These are phyloP conservation scores for Trissolcus basalis DNA, from an alignment of 1,140 invertebrate genomes.

Conservation along the genomic window DNA sequence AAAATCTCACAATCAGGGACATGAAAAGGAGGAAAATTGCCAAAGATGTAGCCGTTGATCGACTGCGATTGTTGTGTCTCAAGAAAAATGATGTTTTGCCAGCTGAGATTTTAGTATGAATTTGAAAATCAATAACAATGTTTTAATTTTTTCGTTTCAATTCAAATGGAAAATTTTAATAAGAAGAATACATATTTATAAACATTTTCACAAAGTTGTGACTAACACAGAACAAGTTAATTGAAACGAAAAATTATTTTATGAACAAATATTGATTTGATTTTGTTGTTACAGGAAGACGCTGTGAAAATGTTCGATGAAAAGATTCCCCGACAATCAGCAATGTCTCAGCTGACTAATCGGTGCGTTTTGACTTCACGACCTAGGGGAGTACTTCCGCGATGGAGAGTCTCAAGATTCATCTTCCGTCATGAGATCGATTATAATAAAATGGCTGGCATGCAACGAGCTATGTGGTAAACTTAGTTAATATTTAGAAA, in stretches of 20 bases:
- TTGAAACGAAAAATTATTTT: no score
- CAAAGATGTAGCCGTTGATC: slow-evolving; percentile 82
- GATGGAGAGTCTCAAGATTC: slow-evolving; percentile 91
- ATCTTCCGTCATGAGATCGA: slow-evolving; percentile 91
- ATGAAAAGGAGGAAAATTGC: slow-evolving; percentile 85
- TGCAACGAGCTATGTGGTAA: slow-evolving; percentile 91
- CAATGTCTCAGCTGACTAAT: slow-evolving; percentile 79
- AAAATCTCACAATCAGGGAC: slow-evolving; percentile 78
- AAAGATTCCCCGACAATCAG: slow-evolving; percentile 85
- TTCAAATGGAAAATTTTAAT: no score
- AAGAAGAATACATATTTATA: no score
- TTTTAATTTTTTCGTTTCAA: no score
- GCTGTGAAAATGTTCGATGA: slow-evolving; percentile 83
- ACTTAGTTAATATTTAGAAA: not conserved
- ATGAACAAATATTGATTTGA: slow-evolving; percentile 14
- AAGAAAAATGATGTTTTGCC: slow-evolving; percentile 90
- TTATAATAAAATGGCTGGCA: slow-evolving; percentile 91
- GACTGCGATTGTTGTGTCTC: slow-evolving; percentile 85
- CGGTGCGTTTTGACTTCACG: slow-evolving; percentile 90
- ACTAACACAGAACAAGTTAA: no score
- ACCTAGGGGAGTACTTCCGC: slow-evolving; percentile 82
- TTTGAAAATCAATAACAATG: no score
- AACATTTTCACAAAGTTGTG: not conserved
- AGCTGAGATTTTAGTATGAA: slow-evolving; percentile 81
- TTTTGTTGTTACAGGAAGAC: slow-evolving; percentile 76